A percentile compares a stretch with the other conserved stretches of the same genome.
Evolutionary conservation across 2,888 invertebrate genomes (phyloP).

Genomic region (Amaurobius ferox): DNA sequence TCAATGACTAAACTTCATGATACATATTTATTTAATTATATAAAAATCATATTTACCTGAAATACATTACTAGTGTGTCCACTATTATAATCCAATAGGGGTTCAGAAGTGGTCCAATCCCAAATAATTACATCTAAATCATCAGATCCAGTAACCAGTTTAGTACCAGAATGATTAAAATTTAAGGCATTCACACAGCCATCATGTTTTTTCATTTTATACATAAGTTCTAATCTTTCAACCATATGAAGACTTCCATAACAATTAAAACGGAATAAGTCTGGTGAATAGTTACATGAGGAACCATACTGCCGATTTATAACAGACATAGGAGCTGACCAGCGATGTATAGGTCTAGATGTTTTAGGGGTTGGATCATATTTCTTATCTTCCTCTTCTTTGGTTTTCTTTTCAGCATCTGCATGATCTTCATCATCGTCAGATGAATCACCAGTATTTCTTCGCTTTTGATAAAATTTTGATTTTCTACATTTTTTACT

Average conservation of each 20-base stretch:
- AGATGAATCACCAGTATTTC: neutral
- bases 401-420: constrained; percentile 12
- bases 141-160: constrained; percentile 93
- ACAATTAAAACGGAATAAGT: constrained; percentile 84
- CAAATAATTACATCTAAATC: constrained; percentile 90
- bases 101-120: constrained; percentile 89
- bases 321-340: constrained; percentile 83
- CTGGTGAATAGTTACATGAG: constrained; percentile 79
- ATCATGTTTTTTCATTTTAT: constrained; percentile 86
- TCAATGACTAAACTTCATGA: no score
- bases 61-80: constrained; percentile 93
- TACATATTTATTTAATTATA: no score
- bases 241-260: constrained; percentile 90
- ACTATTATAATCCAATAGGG: constrained; percentile 84
- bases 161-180: constrained; percentile 88
- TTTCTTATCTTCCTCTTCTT: constrained; percentile 34
- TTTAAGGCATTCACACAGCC: constrained; percentile 96
- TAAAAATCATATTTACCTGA: constrained; percentile 82
- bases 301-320: constrained; percentile 79
- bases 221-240: constrained; percentile 87
- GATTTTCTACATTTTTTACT: neutral
- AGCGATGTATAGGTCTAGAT: constrained; percentile 83
- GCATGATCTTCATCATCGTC: constrained; percentile 13
- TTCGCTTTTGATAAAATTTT: neutral
- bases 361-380: constrained; percentile 73